A percentile compares a stretch with the other conserved stretches of the same genome.
phyloP scores from a whole-genome alignment of 1,140 invertebrate genomes.

The Chrysopa pallens region DNA sequence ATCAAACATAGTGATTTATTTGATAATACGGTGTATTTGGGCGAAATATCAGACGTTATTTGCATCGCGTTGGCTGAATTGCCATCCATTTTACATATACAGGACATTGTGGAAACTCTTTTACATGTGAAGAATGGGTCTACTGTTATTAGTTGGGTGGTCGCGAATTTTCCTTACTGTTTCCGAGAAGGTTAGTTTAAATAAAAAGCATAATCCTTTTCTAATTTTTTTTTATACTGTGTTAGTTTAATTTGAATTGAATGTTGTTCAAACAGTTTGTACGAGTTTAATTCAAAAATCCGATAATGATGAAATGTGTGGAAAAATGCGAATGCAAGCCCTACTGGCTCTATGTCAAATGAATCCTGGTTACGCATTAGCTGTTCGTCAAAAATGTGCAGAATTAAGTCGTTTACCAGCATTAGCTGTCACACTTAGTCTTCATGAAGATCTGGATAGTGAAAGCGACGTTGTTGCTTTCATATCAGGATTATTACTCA shows the following conservation, averaged over 20 bases:
- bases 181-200: slow-evolving; percentile 60
- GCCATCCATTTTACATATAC: slow-evolving; percentile 68
- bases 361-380: slow-evolving; percentile 71
- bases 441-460: slow-evolving; percentile 10
- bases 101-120: slow-evolving; percentile 70
- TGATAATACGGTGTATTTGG: slow-evolving; percentile 86
- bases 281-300: slow-evolving; percentile 69
- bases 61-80: slow-evolving; percentile 86
- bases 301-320: slow-evolving; percentile 69
- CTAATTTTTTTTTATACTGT: slow-evolving; percentile 1
- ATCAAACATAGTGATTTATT: slow-evolving; percentile 80
- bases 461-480: slow-evolving; percentile 55
- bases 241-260: no score
- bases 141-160: slow-evolving; percentile 71
- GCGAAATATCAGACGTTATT: slow-evolving; percentile 88
- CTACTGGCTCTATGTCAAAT: slow-evolving; percentile 71
- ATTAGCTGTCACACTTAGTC: slow-evolving; percentile 58
- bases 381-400: slow-evolving; percentile 67
- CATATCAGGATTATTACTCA: slow-evolving; percentile 75
- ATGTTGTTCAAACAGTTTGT: no score
- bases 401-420: slow-evolving; percentile 80
- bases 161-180: slow-evolving; percentile 84
- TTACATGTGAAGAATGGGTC: slow-evolving; percentile 81
- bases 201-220: not conserved
- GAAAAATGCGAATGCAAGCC: slow-evolving; percentile 49